Base-by-base conservation (phyloP, 2,888 invertebrate genomes). In the Trisateles emortualis region DNA sequence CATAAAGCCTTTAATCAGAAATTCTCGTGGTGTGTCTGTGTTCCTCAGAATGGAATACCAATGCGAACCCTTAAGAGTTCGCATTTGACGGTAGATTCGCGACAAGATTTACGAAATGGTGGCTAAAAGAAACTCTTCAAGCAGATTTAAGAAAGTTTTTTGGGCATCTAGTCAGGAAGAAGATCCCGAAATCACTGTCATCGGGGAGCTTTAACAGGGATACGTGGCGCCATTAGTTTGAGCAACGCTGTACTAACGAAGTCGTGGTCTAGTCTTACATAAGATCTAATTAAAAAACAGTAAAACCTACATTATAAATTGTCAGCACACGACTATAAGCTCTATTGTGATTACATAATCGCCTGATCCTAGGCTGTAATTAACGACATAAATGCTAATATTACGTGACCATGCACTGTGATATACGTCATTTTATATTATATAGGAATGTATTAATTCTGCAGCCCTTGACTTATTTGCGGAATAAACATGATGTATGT, bases 301-400 rank as follows among this genome's bases (percentile, higher is more conserved):
- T 22, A 26, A 36, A 24, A 2, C 24, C n/a, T 10, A n/a, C 32
- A 36, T 32, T 22, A 52, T 41, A 13, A 30, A 42, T 29, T 22
- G 32, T 32, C 29, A 26, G 9, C 11, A n/a, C 4, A 30, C 29
- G 16, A 10, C 19, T 42, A 35, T 42, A 64, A 64, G 41, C 50
- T 59, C 29, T 46, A 55, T 51, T 26, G 44, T 36, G 17, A 22
- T 53, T 53, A 46, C 26, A 53, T 50, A 57, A 49, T 46, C 13
- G 17, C 16, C 35, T 16, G 45, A 32, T 35, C 29, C 51, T 50
- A 51, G 50, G 39, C 36, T 40, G 39, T 60, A 42, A 54, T 63
- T 58, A 63, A 45, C 49, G 54, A 52, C 35, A 50, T 56, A 42
- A 65, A 71, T 72, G 73, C 72, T 66, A 68, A 68, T 36, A 78